Evolutionary conservation across 2,888 invertebrate species (phyloP), one percentile per base, ranked within the genome.

Genomic region (Furcula furcula): DNA sequence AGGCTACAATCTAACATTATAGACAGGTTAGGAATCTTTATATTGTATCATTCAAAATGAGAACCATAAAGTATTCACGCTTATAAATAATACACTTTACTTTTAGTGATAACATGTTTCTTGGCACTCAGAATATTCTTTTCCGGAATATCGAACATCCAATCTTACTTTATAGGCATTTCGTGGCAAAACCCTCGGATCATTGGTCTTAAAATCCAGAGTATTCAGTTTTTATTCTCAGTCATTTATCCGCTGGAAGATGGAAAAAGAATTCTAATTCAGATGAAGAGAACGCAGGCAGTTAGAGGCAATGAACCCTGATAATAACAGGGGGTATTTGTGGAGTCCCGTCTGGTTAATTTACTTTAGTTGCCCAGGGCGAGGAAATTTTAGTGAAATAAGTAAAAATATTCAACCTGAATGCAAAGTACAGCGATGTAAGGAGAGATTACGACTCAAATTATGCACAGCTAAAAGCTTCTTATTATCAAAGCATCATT

Each of bases 221-320:
- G 53, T 51, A 62, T 62, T 55, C 44, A 48, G 34, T 59, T 63
- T n/a, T 55, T 46, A 56, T 55, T 63, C 40, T 27, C 53, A 41
- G 44, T 54, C 50, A 55, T 61, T 60, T 57, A 57, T 50, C 43
- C 57, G 35, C 21, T 40, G 35, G 45, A 27, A 50, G 44, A 56
- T 51, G 49, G 10, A 36, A 53, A 59, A 63, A 66, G 62, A 64
- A 64, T 57, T 60, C 50, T 59, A 57, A 65, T 58, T 50, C 36
- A 31, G 29, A 22, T 26, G 42, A 30, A 19, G 34, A 36, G 52
- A 49, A 48, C 37, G 36, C 34, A 48, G 46, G 46, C 35, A 37
- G 31, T 34, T 22, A 41, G 40, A 49, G 58, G 37, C 56, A 61
- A 59, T 46, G 63, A 67, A 62, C 68, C 44, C 34, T 37, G 40